Conservation (phyloP, 2,888 invertebrate species). For the Rhyacophila evoluta region DNA sequence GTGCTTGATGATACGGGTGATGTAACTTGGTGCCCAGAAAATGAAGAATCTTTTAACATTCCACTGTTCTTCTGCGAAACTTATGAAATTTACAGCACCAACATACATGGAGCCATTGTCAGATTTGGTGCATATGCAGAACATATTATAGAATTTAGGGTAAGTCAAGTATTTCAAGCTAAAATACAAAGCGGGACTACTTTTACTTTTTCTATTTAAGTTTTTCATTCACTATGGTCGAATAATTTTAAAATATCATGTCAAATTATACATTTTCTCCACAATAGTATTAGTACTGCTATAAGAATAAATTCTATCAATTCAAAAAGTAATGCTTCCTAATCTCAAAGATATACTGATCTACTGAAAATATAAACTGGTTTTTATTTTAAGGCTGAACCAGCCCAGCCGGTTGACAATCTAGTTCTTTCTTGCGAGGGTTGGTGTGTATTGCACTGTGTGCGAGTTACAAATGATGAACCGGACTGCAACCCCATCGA, state of each 20-base stretch:
- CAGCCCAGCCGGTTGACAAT: conserved; percentile 67
- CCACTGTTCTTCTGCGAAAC: conserved; percentile 77
- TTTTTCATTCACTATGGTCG: too few relatives aligned
- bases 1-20: conserved; percentile 73
- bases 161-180: too few relatives aligned
- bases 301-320: too few relatives aligned
- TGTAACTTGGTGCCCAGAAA: conserved; percentile 68
- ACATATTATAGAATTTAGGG: conserved; percentile 75
- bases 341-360: too few relatives aligned
- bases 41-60: conserved; percentile 60
- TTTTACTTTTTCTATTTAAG: too few relatives aligned
- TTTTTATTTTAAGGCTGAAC: conserved; percentile 63
- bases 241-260: too few relatives aligned
- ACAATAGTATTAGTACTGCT: too few relatives aligned
- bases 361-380: too few relatives aligned
- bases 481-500: conserved; percentile 66
- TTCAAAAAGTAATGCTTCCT: too few relatives aligned
- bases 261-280: too few relatives aligned
- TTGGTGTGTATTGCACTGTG: conserved; percentile 73
- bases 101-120: conserved; percentile 62
- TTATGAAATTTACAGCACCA: conserved; percentile 69
- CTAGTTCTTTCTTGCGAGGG: conserved; percentile 72
- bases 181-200: too few relatives aligned
- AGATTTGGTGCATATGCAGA: conserved; percentile 75
- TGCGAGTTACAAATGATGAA: conserved; percentile 67